Percentiles rank a stretch among this genome's conserved stretches.
phyloP scores from a whole-genome alignment of 2,888 invertebrate species.

The Eristalis tenax region DNA sequence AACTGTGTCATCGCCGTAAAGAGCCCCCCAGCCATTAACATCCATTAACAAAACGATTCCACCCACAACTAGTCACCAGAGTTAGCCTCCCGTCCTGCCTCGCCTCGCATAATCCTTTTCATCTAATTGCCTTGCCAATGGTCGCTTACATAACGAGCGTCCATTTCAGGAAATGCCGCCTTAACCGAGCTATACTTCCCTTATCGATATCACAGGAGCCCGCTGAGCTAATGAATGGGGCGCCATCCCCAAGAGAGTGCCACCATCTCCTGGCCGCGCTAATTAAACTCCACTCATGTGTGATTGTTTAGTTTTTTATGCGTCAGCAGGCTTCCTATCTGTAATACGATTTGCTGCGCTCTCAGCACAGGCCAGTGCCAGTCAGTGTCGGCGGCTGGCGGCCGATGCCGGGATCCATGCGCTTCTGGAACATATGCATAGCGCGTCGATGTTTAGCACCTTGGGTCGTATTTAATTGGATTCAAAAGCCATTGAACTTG shows the following conservation, averaged over 20 bases:
- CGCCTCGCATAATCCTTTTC: not conserved
- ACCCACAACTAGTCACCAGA: not conserved
- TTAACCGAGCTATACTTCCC: not conserved
- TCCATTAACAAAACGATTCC: not conserved
- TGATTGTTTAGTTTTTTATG: slow-evolving; percentile 38
- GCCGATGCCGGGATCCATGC: slow-evolving; percentile 12
- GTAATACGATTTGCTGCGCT: slow-evolving; percentile 26
- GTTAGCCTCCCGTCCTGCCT: not conserved
- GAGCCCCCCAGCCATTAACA: not conserved
- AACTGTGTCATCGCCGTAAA: not conserved
- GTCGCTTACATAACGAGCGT: not conserved
- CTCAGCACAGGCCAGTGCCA: not conserved
- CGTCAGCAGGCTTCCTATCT: slow-evolving; percentile 9
- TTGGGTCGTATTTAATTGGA: slow-evolving; percentile 36
- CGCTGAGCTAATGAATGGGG: slow-evolving; percentile 3
- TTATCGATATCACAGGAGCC: not conserved
- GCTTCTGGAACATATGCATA: not conserved
- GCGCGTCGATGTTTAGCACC: slow-evolving; percentile 28
- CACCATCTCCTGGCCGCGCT: not conserved
- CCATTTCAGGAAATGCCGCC: not conserved
- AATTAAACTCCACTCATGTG: slow-evolving; percentile 39
- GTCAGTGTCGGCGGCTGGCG: not conserved
- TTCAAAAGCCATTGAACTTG: slow-evolving; percentile 47
- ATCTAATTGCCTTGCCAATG: not conserved
- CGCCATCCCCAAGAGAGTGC: not conserved